These are phyloP conservation scores for Homarus gammarus DNA, from an alignment of 2,888 invertebrate species.

Conservation along the genomic window DNA sequence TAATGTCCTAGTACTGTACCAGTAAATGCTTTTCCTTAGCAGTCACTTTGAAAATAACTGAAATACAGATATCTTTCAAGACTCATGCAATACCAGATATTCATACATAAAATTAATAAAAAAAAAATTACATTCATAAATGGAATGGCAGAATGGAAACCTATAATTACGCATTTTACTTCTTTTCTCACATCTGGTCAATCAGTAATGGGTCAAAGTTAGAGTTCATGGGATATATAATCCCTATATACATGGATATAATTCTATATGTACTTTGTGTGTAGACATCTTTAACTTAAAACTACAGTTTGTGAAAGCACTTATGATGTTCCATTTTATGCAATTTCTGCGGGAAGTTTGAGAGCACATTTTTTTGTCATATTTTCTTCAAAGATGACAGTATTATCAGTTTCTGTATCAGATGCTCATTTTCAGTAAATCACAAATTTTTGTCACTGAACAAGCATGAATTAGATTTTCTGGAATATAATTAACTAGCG, in stretches of 20 bases:
- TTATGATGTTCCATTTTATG: constrained; percentile 70
- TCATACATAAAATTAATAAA: constrained; percentile 21
- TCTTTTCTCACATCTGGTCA: constrained; percentile 38
- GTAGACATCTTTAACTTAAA: constrained; percentile 68
- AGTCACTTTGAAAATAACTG: constrained; percentile 2
- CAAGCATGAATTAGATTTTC: background rate
- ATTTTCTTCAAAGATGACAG: background rate
- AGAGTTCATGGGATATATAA: constrained; percentile 36
- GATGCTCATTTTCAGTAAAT: constrained; percentile 1
- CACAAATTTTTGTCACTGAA: constrained; percentile 24
- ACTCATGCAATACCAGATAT: constrained; percentile 8
- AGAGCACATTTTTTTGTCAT: constrained; percentile 41
- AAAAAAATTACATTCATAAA: constrained; percentile 49
- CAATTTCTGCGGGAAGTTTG: constrained; percentile 54
- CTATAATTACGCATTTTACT: constrained; percentile 40
- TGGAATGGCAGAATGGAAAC: constrained; percentile 34
- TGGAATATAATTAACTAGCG: constrained; percentile 7
- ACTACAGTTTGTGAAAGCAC: constrained; percentile 72
- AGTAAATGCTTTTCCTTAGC: constrained; percentile 11
- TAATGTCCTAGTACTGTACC: background rate
- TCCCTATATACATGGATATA: constrained; percentile 61
- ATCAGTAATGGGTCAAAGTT: constrained; percentile 27
- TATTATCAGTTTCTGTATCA: constrained; percentile 35
- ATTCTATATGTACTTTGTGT: constrained; percentile 71
- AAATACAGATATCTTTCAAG: constrained; percentile 15